Conservation (phyloP, 2,113 vertebrate genomes). For the Aix galericulata region DNA sequence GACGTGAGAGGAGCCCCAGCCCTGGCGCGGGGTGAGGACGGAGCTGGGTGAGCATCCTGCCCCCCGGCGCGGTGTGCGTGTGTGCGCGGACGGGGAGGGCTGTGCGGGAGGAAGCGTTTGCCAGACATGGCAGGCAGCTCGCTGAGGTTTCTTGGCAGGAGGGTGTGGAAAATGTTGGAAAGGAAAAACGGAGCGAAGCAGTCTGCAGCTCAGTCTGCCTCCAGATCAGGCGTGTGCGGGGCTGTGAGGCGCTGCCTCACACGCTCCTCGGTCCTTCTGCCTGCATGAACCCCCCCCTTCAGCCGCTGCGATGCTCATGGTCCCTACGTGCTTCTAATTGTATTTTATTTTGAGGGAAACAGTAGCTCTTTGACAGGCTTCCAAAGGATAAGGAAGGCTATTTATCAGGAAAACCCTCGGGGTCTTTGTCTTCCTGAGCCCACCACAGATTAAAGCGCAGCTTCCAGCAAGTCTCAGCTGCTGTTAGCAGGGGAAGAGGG, state of each 20-base stretch:
- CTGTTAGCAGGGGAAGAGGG: not conserved
- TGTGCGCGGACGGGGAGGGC: not conserved
- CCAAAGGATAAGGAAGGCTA: not conserved
- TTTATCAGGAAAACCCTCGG: not conserved
- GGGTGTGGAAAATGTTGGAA: conserved; percentile 41
- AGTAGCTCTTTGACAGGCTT: not conserved
- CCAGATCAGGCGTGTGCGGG: accelerated
- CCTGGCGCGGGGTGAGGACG: accelerated
- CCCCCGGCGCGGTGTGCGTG: not conserved
- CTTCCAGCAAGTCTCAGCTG: not conserved
- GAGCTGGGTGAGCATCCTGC: not conserved
- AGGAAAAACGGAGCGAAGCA: not conserved
- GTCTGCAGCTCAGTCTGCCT: not conserved
- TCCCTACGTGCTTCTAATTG: not conserved
- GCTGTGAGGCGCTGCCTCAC: not conserved
- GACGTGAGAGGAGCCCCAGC: not conserved
- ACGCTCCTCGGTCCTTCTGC: accelerated
- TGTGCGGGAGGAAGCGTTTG: not conserved
- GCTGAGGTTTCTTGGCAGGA: conserved; percentile 42
- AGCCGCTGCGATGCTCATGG: not conserved
- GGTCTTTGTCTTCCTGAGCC: not conserved
- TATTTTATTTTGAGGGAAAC: not conserved
- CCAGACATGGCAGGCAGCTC: conserved; percentile 31
- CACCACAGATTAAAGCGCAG: not conserved
- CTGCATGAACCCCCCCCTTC: not conserved